Base-by-base conservation (phyloP, 2,797 vertebrate species). In the Anguilla marmorata region DNA sequence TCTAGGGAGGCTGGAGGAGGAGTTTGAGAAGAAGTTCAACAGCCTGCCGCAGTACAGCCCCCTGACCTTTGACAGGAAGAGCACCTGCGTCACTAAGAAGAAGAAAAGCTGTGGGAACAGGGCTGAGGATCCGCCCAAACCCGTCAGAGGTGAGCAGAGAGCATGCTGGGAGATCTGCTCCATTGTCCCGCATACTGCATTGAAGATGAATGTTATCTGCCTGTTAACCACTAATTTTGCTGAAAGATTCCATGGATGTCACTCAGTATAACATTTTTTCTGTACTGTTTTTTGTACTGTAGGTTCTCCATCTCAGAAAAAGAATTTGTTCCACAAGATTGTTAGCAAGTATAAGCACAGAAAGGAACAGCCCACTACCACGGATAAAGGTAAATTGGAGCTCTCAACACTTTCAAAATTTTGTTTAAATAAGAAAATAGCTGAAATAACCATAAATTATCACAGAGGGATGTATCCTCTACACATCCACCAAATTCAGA, bases 11-110 rank as follows among this genome's bases (percentile, higher is more conserved):
- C 95, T 99, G 93, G 98, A 99, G 94, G 98, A 99, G 94, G 98
- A 99, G 96, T 99, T 99, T 96, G 98, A 98, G 94, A 98, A 98
- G 95, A 99, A 99, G 95, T 99, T 99, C 93, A 99, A 99, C 96
- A 99, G 98, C 95, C 96, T 99, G 87, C 98, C 98, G 88, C 98
- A 99, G 92, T 99, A 97, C 91, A 99, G 96, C 93, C 98, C 98
- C 76, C 92, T 98, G 94, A 97, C 97, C 37, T 99, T 99, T 94
- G 98, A 99, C 94, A 98, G 98, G 93, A 99, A 98, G 95, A 97
- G 96, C 90, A 92, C 94, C 50, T 88, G 96, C 85, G 96, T 98
- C 24, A 94, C 95, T 86, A 99, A 98, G 95, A 99, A 98, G 95
- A 98, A 97, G 93, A 98, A 97, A 94, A 50, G 66, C 92, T 89